Evolutionary conservation across 2,888 invertebrate species (phyloP).

Genomic region (Blastobasis adustella): DNA sequence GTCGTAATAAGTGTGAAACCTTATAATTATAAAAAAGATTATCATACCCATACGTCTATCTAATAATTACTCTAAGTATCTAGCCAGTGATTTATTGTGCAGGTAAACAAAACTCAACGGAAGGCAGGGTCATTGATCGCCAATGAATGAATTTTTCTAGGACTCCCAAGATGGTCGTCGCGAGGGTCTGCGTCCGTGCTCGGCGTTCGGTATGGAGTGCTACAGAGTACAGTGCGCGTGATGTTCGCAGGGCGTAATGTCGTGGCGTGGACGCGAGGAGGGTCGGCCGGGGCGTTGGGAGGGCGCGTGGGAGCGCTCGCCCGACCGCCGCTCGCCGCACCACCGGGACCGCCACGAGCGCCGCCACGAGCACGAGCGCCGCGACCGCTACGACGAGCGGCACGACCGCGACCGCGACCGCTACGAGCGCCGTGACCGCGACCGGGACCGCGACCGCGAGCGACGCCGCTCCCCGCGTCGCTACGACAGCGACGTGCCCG

Average conservation of each 20-base stretch:
- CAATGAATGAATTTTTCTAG: slow-evolving; percentile 19
- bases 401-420: slow-evolving; percentile 13
- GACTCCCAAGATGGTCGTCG: slow-evolving; percentile 20
- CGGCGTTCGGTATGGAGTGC: no score
- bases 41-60: no score
- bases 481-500: slow-evolving; percentile 34
- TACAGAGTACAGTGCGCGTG: slow-evolving; percentile 34
- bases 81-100: slow-evolving; percentile 10
- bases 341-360: slow-evolving; percentile 28
- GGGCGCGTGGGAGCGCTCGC: slow-evolving; percentile 52
- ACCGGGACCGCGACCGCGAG: slow-evolving; percentile 24
- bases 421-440: slow-evolving; percentile 20
- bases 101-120: slow-evolving; percentile 45
- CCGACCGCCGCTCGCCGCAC: slow-evolving; percentile 31
- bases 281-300: slow-evolving; percentile 47
- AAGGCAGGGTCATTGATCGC: slow-evolving; percentile 44
- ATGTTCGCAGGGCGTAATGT: slow-evolving; percentile 67
- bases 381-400: slow-evolving; percentile 15
- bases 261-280: slow-evolving; percentile 62
- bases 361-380: slow-evolving; percentile 21
- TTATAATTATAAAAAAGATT: no score
- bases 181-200: slow-evolving; percentile 20
- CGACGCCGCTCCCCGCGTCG: slow-evolving; percentile 25
- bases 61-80: no score
- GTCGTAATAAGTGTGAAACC: no score